These are phyloP conservation scores for Malurus melanocephalus DNA, from an alignment of 2,113 vertebrate species.

Conservation along the genomic window DNA sequence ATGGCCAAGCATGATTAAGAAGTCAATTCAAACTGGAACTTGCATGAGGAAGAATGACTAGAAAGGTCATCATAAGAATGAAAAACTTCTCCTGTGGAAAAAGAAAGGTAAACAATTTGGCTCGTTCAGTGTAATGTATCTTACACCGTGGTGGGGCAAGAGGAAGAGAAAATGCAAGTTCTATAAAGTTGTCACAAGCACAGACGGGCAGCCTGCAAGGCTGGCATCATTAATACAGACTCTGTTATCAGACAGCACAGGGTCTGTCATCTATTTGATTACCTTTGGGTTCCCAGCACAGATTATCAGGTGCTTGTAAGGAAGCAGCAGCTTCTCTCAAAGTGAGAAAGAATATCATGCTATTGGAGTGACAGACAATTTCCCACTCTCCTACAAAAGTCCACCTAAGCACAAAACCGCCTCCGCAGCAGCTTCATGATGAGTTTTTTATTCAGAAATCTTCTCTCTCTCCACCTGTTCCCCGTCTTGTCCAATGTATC, in stretches of 20 bases:
- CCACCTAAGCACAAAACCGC: neutral
- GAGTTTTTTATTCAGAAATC: neutral
- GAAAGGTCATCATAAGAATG: neutral
- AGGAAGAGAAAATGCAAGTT: neutral
- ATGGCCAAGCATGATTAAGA: neutral
- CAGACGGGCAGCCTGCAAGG: neutral
- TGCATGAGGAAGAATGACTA: neutral
- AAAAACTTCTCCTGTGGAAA: neutral
- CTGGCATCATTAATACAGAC: neutral
- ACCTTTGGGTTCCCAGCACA: neutral
- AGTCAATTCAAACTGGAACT: neutral
- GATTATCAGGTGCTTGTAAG: neutral
- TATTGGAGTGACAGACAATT: neutral
- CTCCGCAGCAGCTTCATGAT: neutral
- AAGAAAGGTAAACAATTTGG: neutral
- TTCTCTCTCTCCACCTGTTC: neutral
- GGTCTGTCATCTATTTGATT: neutral
- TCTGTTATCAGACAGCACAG: neutral
- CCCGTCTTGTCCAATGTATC: neutral
- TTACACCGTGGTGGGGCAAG: rapidly evolving
- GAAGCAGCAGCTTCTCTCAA: neutral
- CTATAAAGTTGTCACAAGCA: neutral
- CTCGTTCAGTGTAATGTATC: rapidly evolving
- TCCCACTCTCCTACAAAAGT: neutral
- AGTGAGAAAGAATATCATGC: neutral